Percentiles rank a stretch among this genome's conserved stretches.
phyloP scores from a whole-genome alignment of 1,140 invertebrate species.

The Pachypeltis micranthus region DNA sequence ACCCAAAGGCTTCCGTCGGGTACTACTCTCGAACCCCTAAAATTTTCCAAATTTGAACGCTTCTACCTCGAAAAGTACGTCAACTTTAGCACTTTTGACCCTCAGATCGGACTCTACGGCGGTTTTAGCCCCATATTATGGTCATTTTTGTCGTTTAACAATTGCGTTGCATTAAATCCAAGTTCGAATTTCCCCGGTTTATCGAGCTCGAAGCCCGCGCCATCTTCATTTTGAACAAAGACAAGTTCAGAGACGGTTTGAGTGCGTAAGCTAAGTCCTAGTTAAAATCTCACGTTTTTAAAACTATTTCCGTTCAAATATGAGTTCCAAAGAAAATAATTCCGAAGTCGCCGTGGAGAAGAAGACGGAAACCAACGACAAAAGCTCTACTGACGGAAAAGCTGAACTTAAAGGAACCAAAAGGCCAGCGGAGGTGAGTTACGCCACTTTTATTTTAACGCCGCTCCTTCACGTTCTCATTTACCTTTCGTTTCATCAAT shows the following conservation, averaged over 20 bases:
- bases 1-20: conserved; percentile 29
- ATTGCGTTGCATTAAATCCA: neutral
- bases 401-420: conserved; percentile 74
- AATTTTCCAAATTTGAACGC: conserved; percentile 18
- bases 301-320: conserved; percentile 37
- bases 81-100: neutral
- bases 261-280: conserved; percentile 31
- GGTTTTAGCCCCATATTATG: neutral
- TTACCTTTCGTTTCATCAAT: neutral
- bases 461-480: neutral
- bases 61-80: neutral
- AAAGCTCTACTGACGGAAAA: conserved; percentile 53
- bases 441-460: conserved; percentile 15
- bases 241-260: conserved; percentile 31
- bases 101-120: neutral
- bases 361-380: conserved; percentile 57
- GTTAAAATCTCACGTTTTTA: conserved; percentile 6
- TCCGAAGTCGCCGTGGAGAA: conserved; percentile 69
- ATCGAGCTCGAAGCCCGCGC: conserved; percentile 54
- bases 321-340: conserved; percentile 76
- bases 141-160: neutral
- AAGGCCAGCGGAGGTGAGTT: conserved; percentile 73
- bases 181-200: conserved; percentile 24
- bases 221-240: conserved; percentile 73
- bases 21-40: conserved; percentile 47